Percentiles rank a stretch among this genome's conserved stretches.
Evolutionary conservation across 2,888 invertebrate species (phyloP).

Genomic region (Fabriciana adippe): DNA sequence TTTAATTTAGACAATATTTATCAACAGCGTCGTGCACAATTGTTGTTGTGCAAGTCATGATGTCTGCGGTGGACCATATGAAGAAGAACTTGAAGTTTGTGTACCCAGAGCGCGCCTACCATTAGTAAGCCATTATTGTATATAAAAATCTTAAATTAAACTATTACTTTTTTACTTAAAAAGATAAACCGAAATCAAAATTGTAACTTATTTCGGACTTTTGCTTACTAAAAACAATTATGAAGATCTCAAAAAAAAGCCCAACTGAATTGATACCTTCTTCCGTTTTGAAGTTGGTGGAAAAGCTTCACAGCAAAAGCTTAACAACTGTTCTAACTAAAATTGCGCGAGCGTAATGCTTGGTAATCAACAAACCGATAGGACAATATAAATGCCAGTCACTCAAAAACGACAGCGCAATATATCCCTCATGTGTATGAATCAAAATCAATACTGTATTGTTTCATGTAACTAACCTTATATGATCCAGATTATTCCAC

Average conservation of each 20-base stretch:
- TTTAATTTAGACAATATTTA: conserved; percentile 21
- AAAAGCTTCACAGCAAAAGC: too few relatives aligned
- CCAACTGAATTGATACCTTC: too few relatives aligned
- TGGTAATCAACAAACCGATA: background rate
- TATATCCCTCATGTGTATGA: conserved; percentile 3
- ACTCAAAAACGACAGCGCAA: conserved; percentile 16
- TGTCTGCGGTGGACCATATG: conserved; percentile 88
- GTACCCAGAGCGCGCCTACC: conserved; percentile 85
- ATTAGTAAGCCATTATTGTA: conserved; percentile 74
- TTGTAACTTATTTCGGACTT: too few relatives aligned
- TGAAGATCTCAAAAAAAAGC: too few relatives aligned
- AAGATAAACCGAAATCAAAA: too few relatives aligned
- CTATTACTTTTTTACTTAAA: background rate
- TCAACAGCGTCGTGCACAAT: conserved; percentile 88
- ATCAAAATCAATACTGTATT: conserved; percentile 12
- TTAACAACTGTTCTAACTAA: too few relatives aligned
- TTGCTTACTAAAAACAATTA: too few relatives aligned
- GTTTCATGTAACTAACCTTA: conserved; percentile 1
- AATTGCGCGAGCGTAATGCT: background rate
- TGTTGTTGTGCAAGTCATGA: conserved; percentile 91
- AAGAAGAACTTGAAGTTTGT: conserved; percentile 84
- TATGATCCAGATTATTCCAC: background rate
- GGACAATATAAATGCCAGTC: conserved; percentile 9
- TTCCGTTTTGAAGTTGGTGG: too few relatives aligned
- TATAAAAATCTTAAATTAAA: background rate